These are phyloP conservation scores for Arbacia lixula DNA, from an alignment of 53 echinoderm and acorn worm species.

Conservation along the genomic window DNA sequence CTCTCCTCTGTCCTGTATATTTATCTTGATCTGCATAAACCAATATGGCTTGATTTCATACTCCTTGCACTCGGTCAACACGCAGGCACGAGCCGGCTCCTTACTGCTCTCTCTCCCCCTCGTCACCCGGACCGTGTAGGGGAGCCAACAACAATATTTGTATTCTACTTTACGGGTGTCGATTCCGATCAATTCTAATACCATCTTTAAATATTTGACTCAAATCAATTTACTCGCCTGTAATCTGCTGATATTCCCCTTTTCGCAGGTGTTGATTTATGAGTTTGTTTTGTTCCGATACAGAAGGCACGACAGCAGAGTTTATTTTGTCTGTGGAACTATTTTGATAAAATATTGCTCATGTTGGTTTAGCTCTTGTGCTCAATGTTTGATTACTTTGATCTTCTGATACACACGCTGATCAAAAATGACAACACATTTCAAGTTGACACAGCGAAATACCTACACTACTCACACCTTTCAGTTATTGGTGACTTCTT, in stretches of 20 bases:
- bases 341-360: constrained; percentile 47
- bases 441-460: too few relatives aligned
- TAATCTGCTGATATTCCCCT: constrained; percentile 49
- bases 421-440: too few relatives aligned
- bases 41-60: constrained; percentile 44
- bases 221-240: constrained; percentile 35
- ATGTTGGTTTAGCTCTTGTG: constrained; percentile 46
- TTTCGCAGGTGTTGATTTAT: constrained; percentile 12
- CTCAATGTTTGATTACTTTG: constrained; percentile 39
- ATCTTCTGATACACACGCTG: constrained; percentile 14
- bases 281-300: constrained; percentile 52
- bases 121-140: not conserved
- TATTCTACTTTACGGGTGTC: constrained; percentile 45
- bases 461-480: too few relatives aligned
- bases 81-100: constrained; percentile 14
- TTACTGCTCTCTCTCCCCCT: not conserved
- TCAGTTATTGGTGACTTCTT: too few relatives aligned
- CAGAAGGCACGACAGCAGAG: not conserved
- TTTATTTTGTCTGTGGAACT: constrained; percentile 37
- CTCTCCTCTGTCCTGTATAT: constrained; percentile 39
- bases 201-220: constrained; percentile 61
- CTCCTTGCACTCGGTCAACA: constrained; percentile 30
- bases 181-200: constrained; percentile 39
- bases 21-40: constrained; percentile 59
- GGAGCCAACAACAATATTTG: constrained; percentile 54